Percentiles rank a stretch among this genome's conserved stretches.
Evolutionary conservation across 23 tunicate species (phyloP).

Genomic region (Aplidium turbinatum): DNA sequence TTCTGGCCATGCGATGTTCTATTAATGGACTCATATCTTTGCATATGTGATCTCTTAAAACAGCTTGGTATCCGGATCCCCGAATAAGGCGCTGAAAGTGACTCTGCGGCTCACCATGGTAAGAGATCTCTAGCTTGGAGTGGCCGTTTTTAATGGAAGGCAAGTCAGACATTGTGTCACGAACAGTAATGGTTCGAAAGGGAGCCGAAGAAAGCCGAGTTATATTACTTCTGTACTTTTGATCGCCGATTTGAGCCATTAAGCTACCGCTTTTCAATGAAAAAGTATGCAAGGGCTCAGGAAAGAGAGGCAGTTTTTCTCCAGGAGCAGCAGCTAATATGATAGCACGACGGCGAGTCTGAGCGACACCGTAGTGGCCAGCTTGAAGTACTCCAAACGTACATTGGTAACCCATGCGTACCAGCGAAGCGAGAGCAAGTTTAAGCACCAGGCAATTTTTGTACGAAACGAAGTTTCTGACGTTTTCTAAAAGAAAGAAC

Average conservation of each 20-base stretch:
- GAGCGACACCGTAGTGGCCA: slow-evolving; percentile 92
- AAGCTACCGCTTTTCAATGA: slow-evolving; percentile 67
- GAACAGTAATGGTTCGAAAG: slow-evolving; percentile 78
- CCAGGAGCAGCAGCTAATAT: slow-evolving; percentile 92
- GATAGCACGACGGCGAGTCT: slow-evolving; percentile 82
- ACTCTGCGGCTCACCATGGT: slow-evolving; percentile 56
- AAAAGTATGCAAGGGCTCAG: slow-evolving; percentile 87
- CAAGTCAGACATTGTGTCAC: slow-evolving; percentile 89
- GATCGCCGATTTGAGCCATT: slow-evolving; percentile 66
- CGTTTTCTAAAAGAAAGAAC: slow-evolving; percentile 84
- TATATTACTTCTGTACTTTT: slow-evolving; percentile 57
- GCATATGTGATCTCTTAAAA: slow-evolving; percentile 75
- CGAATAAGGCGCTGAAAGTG: slow-evolving; percentile 80
- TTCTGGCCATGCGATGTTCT: slow-evolving; percentile 60
- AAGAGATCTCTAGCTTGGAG: slow-evolving; percentile 59
- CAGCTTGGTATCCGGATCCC: slow-evolving; percentile 47
- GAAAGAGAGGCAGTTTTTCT: slow-evolving; percentile 76
- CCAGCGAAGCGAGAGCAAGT: slow-evolving; percentile 63
- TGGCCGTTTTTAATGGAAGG: slow-evolving; percentile 82
- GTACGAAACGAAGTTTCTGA: slow-evolving; percentile 76
- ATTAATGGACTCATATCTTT: slow-evolving; percentile 83
- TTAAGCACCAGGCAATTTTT: slow-evolving; percentile 83
- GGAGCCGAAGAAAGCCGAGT: slow-evolving; percentile 62
- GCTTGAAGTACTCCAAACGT: slow-evolving; percentile 88
- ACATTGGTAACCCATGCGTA: slow-evolving; percentile 92